Conservation (phyloP, 2,113 vertebrate species). For the Sander vitreus region DNA sequence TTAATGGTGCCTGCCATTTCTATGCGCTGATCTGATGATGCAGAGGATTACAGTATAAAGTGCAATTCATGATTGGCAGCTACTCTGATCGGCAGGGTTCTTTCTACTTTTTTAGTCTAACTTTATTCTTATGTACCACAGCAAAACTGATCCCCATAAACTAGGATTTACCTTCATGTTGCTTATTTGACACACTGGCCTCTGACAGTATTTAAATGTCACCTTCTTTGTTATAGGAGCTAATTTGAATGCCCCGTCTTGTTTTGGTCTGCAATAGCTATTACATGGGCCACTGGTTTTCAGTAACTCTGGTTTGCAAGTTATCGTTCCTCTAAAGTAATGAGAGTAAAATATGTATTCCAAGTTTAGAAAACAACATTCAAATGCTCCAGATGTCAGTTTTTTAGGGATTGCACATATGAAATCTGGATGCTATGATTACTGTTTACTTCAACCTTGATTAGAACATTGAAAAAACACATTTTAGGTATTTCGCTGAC, state of each 20-base stretch:
- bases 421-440: background rate
- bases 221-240: background rate
- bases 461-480: background rate
- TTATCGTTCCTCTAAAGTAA: background rate
- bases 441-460: background rate
- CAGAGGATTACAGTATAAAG: conserved; percentile 22
- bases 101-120: no score
- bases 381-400: background rate
- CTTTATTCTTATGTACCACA: no score
- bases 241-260: background rate
- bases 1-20: conserved; percentile 33
- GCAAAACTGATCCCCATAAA: no score
- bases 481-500: background rate
- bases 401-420: background rate
- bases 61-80: conserved; percentile 20
- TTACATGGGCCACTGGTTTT: background rate
- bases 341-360: background rate
- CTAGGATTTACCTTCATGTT: no score
- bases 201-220: background rate
- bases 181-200: background rate
- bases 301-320: background rate
- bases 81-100: background rate
- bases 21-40: conserved; percentile 29
- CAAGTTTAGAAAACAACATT: background rate
- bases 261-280: background rate